These are phyloP conservation scores for Coregonus sp. DNA, from an alignment of 2,797 vertebrate species.

Conservation along the genomic window DNA sequence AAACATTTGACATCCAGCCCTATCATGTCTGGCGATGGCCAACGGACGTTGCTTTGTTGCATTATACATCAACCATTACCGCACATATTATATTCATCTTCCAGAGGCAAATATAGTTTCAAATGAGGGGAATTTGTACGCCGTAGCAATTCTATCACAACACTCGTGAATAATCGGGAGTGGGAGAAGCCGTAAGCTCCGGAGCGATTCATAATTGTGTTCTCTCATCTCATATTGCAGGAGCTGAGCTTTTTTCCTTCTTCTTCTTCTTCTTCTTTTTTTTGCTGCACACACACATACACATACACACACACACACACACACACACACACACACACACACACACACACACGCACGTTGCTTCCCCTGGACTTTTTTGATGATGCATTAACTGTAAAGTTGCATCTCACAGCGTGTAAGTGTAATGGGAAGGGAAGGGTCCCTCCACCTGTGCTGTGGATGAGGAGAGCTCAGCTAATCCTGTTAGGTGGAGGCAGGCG, in stretches of 20 bases:
- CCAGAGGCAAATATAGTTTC: conserved; percentile 70
- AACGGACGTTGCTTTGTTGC: conserved; percentile 71
- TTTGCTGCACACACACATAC: background rate
- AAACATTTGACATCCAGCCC: conserved; percentile 63
- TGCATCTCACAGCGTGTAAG: conserved; percentile 63
- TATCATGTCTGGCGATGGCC: conserved; percentile 61
- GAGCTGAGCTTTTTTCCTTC: conserved; percentile 61
- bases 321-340: no score
- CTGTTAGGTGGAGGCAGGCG: conserved; percentile 77
- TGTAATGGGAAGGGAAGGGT: conserved; percentile 63
- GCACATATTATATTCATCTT: conserved; percentile 66
- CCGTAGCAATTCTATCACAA: conserved; percentile 62
- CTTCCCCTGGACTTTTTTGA: conserved; percentile 67
- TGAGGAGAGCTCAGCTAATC: conserved; percentile 80
- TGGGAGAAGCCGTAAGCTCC: conserved; percentile 66
- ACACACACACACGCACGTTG: conserved; percentile 32
- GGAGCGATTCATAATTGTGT: conserved; percentile 73
- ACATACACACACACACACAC: background rate
- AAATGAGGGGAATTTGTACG: conserved; percentile 65
- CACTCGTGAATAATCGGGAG: conserved; percentile 65
- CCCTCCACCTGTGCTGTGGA: conserved; percentile 73
- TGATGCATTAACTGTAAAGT: conserved; percentile 82
- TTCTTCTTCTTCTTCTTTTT: conserved; percentile 18
- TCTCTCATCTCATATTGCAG: conserved; percentile 74
- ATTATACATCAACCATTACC: conserved; percentile 69